Base-by-base conservation (phyloP, 2,888 invertebrate species). In the Cryptocephalus moraei region DNA sequence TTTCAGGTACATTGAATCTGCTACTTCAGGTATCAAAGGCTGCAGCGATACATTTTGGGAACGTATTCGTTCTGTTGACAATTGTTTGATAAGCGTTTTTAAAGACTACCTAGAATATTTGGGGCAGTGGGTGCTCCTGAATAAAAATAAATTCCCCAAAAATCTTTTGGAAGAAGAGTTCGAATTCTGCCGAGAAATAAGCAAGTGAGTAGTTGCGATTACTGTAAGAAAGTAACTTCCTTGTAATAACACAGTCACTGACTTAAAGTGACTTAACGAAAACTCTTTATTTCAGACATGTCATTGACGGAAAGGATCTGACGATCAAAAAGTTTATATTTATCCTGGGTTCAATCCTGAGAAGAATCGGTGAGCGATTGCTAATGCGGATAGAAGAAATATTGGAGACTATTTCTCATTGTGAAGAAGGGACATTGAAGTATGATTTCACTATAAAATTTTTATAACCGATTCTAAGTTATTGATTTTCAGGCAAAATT, bases 41-140 rank as follows among this genome's bases (percentile, higher is more conserved):
- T 64, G 72, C 51, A 61, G 69, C 12, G 70, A 71, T 13, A 72
- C 75, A 39, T 77, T 83, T 57, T 73, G 77, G 49, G 74, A 75
- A 44, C 77, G 84, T 43, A 70, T 89, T 13, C 73, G 77, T 50
- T 79, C 80, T 47, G 92, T 89, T 66, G 91, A 93, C 64, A 72
- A 76, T 22, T 90, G 88, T 41, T 78, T 91, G 44, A 41, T 52
- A 22, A 50, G 53, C 48, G 57, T 67, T 41, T 72, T 70, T 32
- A 70, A 84, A 79, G 79, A 91, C 56, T 94, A 94, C 70, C 75
- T 95, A 58, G 84, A 86, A 55, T 94, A 94, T 72, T 76, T 94
- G 50, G 81, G 83, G 52, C 84, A 83, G 61, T 88, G 91, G 84
- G 86, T 91, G 4, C 73, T 80, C 52, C 79, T 81, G 70, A 79